Conservation (phyloP, 2,888 invertebrate species). For the Ptychoptera albimana region DNA sequence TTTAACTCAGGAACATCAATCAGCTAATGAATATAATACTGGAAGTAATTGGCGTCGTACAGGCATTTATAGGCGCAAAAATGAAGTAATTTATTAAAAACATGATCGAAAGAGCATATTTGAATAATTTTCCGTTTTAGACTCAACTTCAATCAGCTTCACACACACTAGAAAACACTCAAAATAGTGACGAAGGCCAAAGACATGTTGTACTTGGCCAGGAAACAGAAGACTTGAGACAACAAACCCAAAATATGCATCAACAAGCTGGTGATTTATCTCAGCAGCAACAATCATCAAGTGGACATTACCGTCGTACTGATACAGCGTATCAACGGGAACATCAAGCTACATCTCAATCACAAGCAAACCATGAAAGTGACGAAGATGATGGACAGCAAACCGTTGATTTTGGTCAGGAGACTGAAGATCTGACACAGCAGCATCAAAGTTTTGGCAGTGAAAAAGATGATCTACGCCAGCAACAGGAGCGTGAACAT, state of each 20-base stretch:
- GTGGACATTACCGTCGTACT: neutral
- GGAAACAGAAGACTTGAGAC: neutral
- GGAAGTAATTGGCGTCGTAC: neutral
- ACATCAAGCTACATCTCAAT: too few species aligned
- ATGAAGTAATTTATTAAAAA: slow-evolving; percentile 1
- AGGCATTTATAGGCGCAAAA: neutral
- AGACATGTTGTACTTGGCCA: neutral
- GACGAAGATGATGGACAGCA: neutral
- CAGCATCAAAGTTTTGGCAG: neutral
- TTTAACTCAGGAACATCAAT: too few species aligned
- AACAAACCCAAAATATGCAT: neutral
- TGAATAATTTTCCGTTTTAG: too few species aligned
- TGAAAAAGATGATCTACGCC: too few species aligned
- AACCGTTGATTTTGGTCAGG: neutral
- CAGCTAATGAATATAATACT: too few species aligned
- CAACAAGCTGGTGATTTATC: neutral
- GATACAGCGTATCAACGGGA: too few species aligned
- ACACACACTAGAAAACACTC: too few species aligned
- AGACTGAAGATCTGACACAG: neutral
- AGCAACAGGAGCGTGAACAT: too few species aligned
- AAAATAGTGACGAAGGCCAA: neutral
- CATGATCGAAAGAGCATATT: neutral
- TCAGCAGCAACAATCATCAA: neutral
- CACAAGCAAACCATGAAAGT: too few species aligned
- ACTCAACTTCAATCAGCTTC: too few species aligned